phyloP scores from a whole-genome alignment of 2,888 invertebrate species.

The Eristalinus sepulchralis region DNA sequence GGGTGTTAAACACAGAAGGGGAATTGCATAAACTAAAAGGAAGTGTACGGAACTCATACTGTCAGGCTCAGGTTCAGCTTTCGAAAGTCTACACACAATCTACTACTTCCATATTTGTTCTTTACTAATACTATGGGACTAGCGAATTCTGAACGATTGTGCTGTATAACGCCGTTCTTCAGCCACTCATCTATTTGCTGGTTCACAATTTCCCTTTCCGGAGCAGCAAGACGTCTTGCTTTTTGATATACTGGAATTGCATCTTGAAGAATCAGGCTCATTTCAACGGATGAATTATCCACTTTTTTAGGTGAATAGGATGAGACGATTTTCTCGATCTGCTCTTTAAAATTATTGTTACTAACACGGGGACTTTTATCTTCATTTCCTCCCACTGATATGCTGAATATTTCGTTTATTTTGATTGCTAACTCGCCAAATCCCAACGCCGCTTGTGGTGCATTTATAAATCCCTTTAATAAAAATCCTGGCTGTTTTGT shows the following conservation, averaged over 20 bases:
- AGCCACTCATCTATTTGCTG: too few species aligned
- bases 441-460: conserved; percentile 14
- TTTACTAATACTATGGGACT: not conserved
- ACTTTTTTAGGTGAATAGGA: not conserved
- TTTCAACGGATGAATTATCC: conserved; percentile 1
- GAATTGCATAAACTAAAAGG: too few species aligned
- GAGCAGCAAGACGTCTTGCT: too few species aligned
- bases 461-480: conserved; percentile 15
- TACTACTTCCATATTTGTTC: not conserved
- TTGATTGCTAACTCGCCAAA: not conserved
- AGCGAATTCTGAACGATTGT: not conserved
- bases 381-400: not conserved
- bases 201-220: too few species aligned
- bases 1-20: too few species aligned
- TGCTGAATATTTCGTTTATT: conserved; percentile 8
- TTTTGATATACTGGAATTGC: too few species aligned
- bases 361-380: not conserved
- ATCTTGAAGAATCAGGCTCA: conserved; percentile 6
- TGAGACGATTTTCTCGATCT: not conserved
- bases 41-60: too few species aligned
- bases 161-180: too few species aligned
- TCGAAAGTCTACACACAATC: conserved; percentile 2
- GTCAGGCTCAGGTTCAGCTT: conserved; percentile 35
- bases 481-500: conserved; percentile 6
- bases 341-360: not conserved